Base-by-base conservation (phyloP, 2,113 vertebrate species). In the Lepus europaeus region DNA sequence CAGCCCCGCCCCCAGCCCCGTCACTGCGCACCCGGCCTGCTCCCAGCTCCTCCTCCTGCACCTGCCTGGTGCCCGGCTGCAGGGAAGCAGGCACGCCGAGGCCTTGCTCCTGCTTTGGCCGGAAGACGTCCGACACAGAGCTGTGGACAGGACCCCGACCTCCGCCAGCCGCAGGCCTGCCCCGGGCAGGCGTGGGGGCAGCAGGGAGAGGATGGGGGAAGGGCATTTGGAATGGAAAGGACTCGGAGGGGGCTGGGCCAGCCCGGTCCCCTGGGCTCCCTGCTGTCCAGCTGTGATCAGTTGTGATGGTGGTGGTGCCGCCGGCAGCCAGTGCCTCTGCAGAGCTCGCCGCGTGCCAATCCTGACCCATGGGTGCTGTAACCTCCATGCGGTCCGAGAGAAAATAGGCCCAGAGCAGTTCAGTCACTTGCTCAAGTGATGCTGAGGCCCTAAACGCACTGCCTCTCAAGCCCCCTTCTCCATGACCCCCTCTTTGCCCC, bases 1-100 rank as follows among this genome's bases (percentile, higher is more conserved):
- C 5, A 5, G 39, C 45, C 45, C 45, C 45, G 76, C 49, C 49
- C 56, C 82, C 1, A 5, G 31, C 49, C 59, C 33, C 1, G 0
- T 33, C 33, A 0, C 59, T 10, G 5, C 3, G 27, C n/a, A 2
- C 5, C 9, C 51, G 7, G 13, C 85, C 36, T 0, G 0, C 27
- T 11, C 11, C 51, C 16, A 8, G 83, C 12, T 27, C 51, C 20
- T 25, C 4, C 1, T 33, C 45, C 45, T 56, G 73, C 59, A 12
- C 33, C 25, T 12, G 36, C 36, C 69, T 36, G 39, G 45, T 22
- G 8, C 23, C 17, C 27, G 0, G 51, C 27, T 31, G 45, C 29
- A 11, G 27, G 70, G 63, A 14, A 0, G 36, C 45, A 45, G 53
- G 31, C 25, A 3, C 53, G 6, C 33, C 0, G 0, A 25, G 56